Base-by-base conservation (phyloP, 2,888 invertebrate species). In the Tiphia femorata region DNA sequence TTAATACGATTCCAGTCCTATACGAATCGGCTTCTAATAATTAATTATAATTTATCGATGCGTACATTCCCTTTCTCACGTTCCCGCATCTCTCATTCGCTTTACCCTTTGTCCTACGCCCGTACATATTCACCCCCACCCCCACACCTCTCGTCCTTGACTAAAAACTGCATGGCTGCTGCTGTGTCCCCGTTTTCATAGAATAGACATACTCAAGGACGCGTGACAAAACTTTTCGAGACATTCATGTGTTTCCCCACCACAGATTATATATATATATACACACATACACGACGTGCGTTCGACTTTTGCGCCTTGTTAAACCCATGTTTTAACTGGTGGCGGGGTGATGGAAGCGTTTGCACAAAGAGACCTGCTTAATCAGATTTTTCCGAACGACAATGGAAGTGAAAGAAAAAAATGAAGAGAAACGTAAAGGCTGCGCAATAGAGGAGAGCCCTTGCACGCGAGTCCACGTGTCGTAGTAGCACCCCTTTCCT, bases 281-380 rank as follows among this genome's bases (percentile, higher is more conserved):
- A 59, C 27, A 64, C 37, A 56, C 25, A 40, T 43, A 66, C 58
- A 56, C 56, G 46, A 69, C 30, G 67, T 61, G 60, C 60, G 61
- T 67, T 60, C 57, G 64, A 62, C 47, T 62, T 60, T 46, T 54
- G 42, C 48, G 52, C 56, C 64, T 69, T 37, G 53, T 40, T 16
- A 68, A 64, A 54, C 37, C 69, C 68, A 69, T 58, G 56, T 57
- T 67, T 62, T 55, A 62, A 62, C 69, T 64, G 69, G 66, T 64
- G 56, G 56, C 49, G 41, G 44, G 49, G 33, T 4, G 14, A 56
- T 48, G 48, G 48, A 59, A 44, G 53, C 56, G 47, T 50, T 33
- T 58, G 64, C 64, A 64, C 64, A 23, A 55, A n/a, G n/a, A n/a
- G n/a, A n/a, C n/a, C n/a, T n/a, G n/a, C n/a, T n/a, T n/a, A n/a